phyloP scores from a whole-genome alignment of 2,888 invertebrate genomes.

The Lissocephala sabroskyi region DNA sequence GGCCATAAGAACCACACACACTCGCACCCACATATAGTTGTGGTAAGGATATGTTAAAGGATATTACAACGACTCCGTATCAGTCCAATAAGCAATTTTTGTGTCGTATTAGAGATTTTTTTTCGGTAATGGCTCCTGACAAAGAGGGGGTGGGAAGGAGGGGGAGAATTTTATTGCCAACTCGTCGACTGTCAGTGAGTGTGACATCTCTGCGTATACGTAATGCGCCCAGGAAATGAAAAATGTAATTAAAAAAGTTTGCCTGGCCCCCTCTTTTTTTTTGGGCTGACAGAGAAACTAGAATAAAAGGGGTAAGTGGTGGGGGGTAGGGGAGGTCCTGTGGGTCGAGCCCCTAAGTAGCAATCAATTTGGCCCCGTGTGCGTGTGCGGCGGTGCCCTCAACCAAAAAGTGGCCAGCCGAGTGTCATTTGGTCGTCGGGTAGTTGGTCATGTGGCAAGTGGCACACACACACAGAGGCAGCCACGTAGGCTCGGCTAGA shows the following conservation, averaged over 20 bases:
- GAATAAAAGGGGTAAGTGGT: too few species aligned
- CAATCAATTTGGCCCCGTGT: too few species aligned
- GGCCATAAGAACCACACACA: background rate
- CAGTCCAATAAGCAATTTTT: constrained; percentile 39
- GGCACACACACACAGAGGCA: constrained; percentile 8
- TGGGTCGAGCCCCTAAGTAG: background rate
- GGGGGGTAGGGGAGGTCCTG: too few species aligned
- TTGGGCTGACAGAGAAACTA: constrained; percentile 9
- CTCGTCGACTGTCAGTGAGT: constrained; percentile 13
- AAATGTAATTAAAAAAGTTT: constrained; percentile 60
- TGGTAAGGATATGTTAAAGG: constrained; percentile 27
- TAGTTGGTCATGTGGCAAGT: constrained; percentile 17
- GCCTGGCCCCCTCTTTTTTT: constrained; percentile 24
- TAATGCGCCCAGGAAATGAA: constrained; percentile 51
- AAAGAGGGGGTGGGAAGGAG: too few species aligned
- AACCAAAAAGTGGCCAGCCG: background rate
- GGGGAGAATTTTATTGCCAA: constrained; percentile 42
- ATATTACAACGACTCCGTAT: constrained; percentile 33
- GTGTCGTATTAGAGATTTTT: constrained; percentile 6
- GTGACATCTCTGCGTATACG: constrained; percentile 36
- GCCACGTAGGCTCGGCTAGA: constrained; percentile 3
- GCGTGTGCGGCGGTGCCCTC: background rate
- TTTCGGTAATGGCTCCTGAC: too few species aligned
- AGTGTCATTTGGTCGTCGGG: constrained; percentile 35
- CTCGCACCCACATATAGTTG: constrained; percentile 3